phyloP scores from a whole-genome alignment of 2,113 vertebrate genomes.

The Corythornis cristatus region DNA sequence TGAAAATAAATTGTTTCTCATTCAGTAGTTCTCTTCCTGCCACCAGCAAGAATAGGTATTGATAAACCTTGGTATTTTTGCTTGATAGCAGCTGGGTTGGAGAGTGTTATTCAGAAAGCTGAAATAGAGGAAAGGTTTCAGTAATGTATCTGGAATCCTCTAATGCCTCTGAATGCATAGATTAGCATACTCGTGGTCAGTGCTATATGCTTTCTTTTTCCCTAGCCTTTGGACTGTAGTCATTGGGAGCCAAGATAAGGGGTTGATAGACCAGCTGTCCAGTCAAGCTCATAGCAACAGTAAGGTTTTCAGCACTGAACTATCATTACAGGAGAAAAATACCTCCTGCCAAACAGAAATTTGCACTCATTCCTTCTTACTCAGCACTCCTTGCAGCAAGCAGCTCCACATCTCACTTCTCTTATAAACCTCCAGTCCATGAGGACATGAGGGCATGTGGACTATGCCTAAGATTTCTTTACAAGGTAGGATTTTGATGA shows the following conservation, averaged over 20 bases:
- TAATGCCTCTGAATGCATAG: background rate
- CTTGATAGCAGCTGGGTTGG: background rate
- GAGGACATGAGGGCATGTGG: background rate
- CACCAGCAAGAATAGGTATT: background rate
- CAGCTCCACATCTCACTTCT: background rate
- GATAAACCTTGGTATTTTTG: background rate
- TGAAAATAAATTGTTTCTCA: background rate
- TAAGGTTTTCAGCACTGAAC: background rate
- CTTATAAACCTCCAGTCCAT: background rate
- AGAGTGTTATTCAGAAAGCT: background rate
- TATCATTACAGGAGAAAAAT: background rate
- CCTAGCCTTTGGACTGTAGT: background rate
- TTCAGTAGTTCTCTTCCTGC: background rate
- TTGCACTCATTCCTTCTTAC: background rate
- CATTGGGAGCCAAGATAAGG: background rate
- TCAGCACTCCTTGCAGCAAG: background rate
- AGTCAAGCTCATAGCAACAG: background rate
- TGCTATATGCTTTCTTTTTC: background rate
- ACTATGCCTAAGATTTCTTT: background rate
- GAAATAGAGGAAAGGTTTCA: background rate
- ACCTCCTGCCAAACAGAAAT: background rate
- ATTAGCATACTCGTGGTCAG: background rate
- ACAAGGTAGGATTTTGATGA: fast-evolving
- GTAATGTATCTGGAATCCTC: background rate
- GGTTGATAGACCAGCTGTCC: background rate